Evolutionary conservation across 2,888 invertebrate genomes (phyloP), one percentile per base, ranked within the genome.

Genomic region (Aquatica leii): DNA sequence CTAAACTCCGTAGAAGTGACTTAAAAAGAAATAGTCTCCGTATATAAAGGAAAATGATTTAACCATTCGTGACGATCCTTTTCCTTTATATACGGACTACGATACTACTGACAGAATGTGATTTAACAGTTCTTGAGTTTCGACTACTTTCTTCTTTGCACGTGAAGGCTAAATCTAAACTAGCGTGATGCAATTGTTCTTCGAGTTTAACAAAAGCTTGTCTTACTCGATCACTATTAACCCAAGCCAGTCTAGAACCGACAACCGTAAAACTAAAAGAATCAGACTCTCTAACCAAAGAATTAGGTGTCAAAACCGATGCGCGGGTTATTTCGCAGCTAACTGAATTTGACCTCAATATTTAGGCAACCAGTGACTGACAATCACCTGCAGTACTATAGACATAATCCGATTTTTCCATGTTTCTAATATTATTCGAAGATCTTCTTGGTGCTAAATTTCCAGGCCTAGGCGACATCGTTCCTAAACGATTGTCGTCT

Each of bases 151-250:
- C 82, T 67, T 80, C 80, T 41, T 77, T 80, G 35, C 77, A 77
- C 18, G 80, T 75, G 64, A 82, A 80, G 14, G 84, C 82, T 66
- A 90, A 78, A 78, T 90, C 90, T 67, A 90, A 81, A 71, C 87
- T 89, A 46, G 89, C 90, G 76, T 90, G 90, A 74, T 88, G 86
- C 58, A 91, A 77, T 70, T 84, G 84, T 57, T 81, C 79, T 66
- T 82, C 82, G n/a, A 80, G 59, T 58, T 73, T 77, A 1, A 74
- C 76, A 4, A 76, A 77, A 62, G 71, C 74, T 2, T 77, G 77
- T 21, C 77, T 60, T 9, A 64, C 61, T 40, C 66, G 59, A 31
- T 69, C 69, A 55, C 60, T 66, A 20, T 66, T 64, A 34, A 70
- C 65, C 4, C 66, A 69, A 17, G 61, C 67, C 4, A 71, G 71